phyloP scores from a whole-genome alignment of 2,797 vertebrate genomes.

The Acridotheres tristis region DNA sequence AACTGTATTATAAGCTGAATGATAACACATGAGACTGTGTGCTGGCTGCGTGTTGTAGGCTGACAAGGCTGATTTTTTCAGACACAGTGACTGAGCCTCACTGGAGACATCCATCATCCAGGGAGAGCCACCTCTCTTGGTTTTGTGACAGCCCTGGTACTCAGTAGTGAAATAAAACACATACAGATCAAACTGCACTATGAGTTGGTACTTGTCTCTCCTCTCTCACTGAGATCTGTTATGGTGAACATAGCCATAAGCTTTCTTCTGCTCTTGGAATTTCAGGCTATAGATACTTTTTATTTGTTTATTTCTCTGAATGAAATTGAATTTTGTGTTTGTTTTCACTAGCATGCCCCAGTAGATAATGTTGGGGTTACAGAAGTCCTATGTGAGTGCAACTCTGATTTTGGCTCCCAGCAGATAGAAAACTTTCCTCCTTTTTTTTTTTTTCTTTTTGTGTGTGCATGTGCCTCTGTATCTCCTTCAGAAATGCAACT shows the following conservation, averaged over 20 bases:
- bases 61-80: neutral
- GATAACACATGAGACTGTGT: constrained; percentile 10
- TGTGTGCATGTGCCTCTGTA: neutral
- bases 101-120: neutral
- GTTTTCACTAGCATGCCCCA: neutral
- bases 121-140: neutral
- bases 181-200: neutral
- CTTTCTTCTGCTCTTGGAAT: neutral
- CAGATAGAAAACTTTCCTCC: neutral
- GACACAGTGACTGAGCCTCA: neutral
- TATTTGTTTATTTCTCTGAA: neutral
- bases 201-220: neutral
- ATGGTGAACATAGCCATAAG: accelerated
- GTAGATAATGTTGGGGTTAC: neutral
- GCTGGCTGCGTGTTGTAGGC: neutral
- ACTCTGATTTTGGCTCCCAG: neutral
- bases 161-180: neutral
- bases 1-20: neutral
- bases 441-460: neutral
- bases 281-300: neutral
- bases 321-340: neutral
- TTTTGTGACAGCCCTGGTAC: neutral
- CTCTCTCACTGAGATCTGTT: neutral
- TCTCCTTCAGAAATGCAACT: neutral
- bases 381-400: accelerated